phyloP scores from a whole-genome alignment of 2,797 vertebrate genomes.

The Esox lucius region DNA sequence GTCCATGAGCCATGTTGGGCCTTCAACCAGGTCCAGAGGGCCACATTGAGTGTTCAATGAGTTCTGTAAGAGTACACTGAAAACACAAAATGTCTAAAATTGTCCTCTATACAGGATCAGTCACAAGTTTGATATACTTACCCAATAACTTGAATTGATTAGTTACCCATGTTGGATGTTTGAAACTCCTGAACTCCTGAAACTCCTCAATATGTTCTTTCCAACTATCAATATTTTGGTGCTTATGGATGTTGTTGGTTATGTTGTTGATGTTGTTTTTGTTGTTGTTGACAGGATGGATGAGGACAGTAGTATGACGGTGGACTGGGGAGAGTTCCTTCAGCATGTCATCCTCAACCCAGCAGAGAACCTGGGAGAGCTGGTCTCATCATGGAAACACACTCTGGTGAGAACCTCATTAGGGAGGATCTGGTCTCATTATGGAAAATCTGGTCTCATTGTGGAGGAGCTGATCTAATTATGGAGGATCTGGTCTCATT shows the following conservation, averaged over 20 bases:
- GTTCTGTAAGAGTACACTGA: too few species aligned
- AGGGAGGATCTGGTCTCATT: too few species aligned
- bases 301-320: constrained; percentile 74
- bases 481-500: too few species aligned
- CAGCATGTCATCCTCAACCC: constrained; percentile 76
- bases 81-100: too few species aligned
- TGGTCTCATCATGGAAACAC: constrained; percentile 78
- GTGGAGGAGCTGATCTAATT: too few species aligned
- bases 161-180: background rate
- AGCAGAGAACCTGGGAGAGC: constrained; percentile 70
- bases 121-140: too few species aligned
- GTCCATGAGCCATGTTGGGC: too few species aligned
- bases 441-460: too few species aligned
- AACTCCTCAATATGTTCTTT: background rate
- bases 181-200: background rate
- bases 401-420: constrained; percentile 57
- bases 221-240: background rate
- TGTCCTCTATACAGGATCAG: too few species aligned
- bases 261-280: background rate
- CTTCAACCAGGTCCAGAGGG: too few species aligned
- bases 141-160: too few species aligned
- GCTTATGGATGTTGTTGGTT: background rate
- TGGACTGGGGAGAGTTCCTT: constrained; percentile 77
- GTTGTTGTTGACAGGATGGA: constrained; percentile 68
- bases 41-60: too few species aligned